Conservation (phyloP, 2,888 invertebrate species). For the Timema podura region DNA sequence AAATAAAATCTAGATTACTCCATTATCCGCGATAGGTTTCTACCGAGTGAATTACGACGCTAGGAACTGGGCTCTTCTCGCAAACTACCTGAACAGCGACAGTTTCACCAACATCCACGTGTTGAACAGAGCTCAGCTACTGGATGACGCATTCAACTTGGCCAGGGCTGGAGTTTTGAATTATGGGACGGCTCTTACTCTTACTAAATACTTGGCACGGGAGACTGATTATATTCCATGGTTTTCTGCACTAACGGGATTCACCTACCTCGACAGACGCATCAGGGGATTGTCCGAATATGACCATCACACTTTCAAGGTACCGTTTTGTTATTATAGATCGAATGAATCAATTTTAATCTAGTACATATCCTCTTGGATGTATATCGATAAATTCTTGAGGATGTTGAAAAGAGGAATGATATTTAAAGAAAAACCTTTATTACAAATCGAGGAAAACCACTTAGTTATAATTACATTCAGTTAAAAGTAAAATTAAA, state of each 20-base stretch:
- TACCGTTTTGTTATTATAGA: background rate
- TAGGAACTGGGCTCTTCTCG: slow-evolving; percentile 65
- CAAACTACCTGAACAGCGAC: slow-evolving; percentile 39
- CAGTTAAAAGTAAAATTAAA: no score
- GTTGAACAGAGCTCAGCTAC: no score
- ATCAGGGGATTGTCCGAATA: background rate
- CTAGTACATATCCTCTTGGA: background rate
- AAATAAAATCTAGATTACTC: no score
- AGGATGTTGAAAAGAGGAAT: background rate
- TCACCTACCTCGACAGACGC: slow-evolving; percentile 47
- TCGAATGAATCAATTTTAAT: background rate
- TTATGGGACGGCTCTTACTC: slow-evolving; percentile 52
- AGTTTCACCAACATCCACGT: no score
- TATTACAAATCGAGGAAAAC: no score
- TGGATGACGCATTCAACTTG: no score
- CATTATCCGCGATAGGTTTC: slow-evolving; percentile 48
- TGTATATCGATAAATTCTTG: background rate
- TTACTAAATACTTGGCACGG: slow-evolving; percentile 62
- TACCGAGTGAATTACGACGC: slow-evolving; percentile 71
- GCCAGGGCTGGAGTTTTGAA: no score
- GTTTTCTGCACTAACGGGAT: slow-evolving; percentile 59
- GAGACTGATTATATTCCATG: slow-evolving; percentile 74
- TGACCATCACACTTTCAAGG: background rate
- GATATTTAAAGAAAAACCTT: no score
- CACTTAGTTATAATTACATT: no score